These are phyloP conservation scores for Hydroisotoma schaefferi DNA, from an alignment of 2,888 invertebrate genomes.

Conservation along the genomic window DNA sequence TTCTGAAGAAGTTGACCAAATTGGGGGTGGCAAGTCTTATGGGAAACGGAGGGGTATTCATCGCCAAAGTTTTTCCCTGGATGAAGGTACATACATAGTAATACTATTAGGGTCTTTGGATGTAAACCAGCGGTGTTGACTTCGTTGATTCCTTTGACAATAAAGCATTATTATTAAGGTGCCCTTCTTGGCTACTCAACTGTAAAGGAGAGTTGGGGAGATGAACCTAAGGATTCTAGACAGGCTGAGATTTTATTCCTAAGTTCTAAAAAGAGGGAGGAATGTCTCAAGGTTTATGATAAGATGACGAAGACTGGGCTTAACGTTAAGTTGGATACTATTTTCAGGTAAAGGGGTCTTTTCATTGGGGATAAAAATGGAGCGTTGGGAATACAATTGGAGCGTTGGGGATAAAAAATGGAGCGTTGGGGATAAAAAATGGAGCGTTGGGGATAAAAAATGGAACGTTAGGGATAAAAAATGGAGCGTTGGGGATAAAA, in stretches of 20 bases:
- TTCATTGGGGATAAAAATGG: too few relatives aligned
- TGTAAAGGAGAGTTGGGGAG: slow-evolving; percentile 12
- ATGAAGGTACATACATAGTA: too few relatives aligned
- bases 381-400: too few relatives aligned
- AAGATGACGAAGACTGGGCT: slow-evolving; percentile 46
- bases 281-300: slow-evolving; percentile 45
- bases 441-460: too few relatives aligned
- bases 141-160: too few relatives aligned
- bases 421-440: too few relatives aligned
- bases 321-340: slow-evolving; percentile 43
- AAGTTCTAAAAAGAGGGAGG: slow-evolving; percentile 44
- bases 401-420: too few relatives aligned
- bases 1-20: neutral
- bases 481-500: too few relatives aligned
- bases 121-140: too few relatives aligned
- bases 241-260: slow-evolving; percentile 28
- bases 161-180: slow-evolving; percentile 18
- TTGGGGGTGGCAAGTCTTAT: neutral
- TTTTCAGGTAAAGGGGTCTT: slow-evolving; percentile 47
- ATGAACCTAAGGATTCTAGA: slow-evolving; percentile 3
- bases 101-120: slow-evolving; percentile 30
- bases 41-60: slow-evolving; percentile 14
- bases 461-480: too few relatives aligned
- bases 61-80: slow-evolving; percentile 38
- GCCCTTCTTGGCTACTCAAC: slow-evolving; percentile 16